These are phyloP conservation scores for Pristionchus maxplancki DNA, from an alignment of 2,888 invertebrate species.

Conservation along the genomic window DNA sequence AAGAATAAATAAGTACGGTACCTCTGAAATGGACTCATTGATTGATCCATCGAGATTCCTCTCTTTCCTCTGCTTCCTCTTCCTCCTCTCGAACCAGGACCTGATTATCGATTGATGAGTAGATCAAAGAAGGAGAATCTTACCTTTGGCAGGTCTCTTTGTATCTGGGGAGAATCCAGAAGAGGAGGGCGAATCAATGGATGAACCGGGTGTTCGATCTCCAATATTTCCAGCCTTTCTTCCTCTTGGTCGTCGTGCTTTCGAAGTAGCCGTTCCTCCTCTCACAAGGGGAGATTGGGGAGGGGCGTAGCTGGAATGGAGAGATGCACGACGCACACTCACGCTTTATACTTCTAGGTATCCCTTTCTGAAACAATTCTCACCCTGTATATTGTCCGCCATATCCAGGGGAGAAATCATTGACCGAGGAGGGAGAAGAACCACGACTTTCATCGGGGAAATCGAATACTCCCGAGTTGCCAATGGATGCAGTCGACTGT, in stretches of 20 bases:
- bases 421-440: slow-evolving; percentile 5
- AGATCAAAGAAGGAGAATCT: neutral
- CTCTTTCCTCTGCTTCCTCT: slow-evolving; percentile 42
- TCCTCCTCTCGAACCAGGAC: slow-evolving; percentile 38
- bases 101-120: neutral
- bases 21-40: neutral
- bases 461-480: slow-evolving; percentile 11
- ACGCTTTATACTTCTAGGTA: too few relatives aligned
- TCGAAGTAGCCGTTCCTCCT: neutral
- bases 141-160: slow-evolving; percentile 18
- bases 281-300: slow-evolving; percentile 42
- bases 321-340: too few relatives aligned
- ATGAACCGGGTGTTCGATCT: slow-evolving; percentile 42
- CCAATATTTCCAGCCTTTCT: slow-evolving; percentile 36
- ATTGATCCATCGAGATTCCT: slow-evolving; percentile 2
- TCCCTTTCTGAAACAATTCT: neutral
- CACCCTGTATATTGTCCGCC: neutral
- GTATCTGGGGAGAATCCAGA: slow-evolving; percentile 17
- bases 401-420: slow-evolving; percentile 20
- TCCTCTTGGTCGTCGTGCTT: slow-evolving; percentile 6
- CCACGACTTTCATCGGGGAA: slow-evolving; percentile 39
- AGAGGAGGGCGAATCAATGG: slow-evolving; percentile 36
- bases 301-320: slow-evolving; percentile 1
- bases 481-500: neutral
- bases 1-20: neutral